These are phyloP conservation scores for Caiman crocodilus DNA, from an alignment of 2,797 vertebrate genomes.

Conservation along the genomic window DNA sequence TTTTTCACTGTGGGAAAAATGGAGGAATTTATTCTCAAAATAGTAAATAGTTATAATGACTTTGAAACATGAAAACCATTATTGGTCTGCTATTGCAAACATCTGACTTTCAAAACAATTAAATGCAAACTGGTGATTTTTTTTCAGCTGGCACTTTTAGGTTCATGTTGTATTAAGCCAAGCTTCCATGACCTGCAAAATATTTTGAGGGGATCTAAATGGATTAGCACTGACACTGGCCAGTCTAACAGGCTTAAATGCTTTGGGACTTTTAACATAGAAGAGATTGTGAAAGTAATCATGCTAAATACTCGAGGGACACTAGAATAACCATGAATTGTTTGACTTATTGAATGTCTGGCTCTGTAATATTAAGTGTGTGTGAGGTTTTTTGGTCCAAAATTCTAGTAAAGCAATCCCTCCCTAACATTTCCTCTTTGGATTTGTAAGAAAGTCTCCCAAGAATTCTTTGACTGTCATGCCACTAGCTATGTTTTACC, in stretches of 20 bases:
- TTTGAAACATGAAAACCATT: background rate
- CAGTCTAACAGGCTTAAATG: conserved; percentile 18
- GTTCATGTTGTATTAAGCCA: background rate
- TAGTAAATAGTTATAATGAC: background rate
- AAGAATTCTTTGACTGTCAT: background rate
- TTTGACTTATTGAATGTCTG: conserved; percentile 48
- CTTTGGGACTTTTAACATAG: conserved; percentile 21
- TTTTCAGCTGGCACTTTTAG: background rate
- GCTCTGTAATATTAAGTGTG: conserved; percentile 41
- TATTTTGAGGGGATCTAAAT: background rate
- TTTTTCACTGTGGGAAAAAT: background rate
- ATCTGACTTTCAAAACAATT: background rate
- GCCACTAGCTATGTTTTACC: background rate
- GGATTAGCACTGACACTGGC: background rate
- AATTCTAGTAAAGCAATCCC: conserved; percentile 42
- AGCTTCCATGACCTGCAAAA: background rate
- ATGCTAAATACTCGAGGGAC: conserved; percentile 33
- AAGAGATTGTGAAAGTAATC: conserved; percentile 24
- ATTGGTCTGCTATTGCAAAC: background rate
- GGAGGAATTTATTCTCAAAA: background rate
- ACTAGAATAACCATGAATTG: conserved; percentile 12
- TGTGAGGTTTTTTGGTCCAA: conserved; percentile 34
- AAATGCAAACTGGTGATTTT: background rate
- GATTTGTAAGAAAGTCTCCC: background rate
- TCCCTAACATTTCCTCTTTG: background rate